These are phyloP conservation scores for Callocephalon fimbriatum DNA, from an alignment of 2,113 vertebrate species.

Conservation along the genomic window DNA sequence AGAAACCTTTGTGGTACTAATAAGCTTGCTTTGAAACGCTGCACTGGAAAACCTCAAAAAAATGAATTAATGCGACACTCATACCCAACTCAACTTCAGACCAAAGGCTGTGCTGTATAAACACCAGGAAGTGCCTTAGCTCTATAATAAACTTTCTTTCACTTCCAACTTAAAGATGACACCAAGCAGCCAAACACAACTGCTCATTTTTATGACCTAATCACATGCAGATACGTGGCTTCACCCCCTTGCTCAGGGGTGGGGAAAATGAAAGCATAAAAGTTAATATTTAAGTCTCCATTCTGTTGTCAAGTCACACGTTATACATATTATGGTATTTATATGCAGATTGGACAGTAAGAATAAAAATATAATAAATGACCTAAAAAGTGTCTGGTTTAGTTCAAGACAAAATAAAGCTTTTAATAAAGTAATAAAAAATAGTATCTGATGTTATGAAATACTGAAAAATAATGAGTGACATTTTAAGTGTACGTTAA, in stretches of 20 bases:
- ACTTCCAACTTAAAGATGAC: neutral
- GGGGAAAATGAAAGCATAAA: neutral
- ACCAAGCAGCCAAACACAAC: neutral
- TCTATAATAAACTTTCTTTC: neutral
- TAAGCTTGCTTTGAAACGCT: conserved; percentile 29
- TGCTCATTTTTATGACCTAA: conserved; percentile 4
- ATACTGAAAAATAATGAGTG: neutral
- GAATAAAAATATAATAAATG: neutral
- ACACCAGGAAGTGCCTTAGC: conserved; percentile 1
- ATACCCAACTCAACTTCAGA: conserved; percentile 29
- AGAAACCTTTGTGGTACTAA: conserved; percentile 40
- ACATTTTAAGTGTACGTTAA: conserved; percentile 14
- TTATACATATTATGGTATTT: neutral
- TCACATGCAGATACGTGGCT: neutral
- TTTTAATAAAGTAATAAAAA: neutral
- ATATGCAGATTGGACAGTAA: neutral
- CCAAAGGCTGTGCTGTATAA: conserved; percentile 27
- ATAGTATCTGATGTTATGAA: neutral
- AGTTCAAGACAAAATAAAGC: neutral
- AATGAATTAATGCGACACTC: neutral
- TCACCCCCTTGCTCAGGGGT: neutral
- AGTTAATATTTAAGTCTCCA: neutral
- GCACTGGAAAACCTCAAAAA: conserved; percentile 19
- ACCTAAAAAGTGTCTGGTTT: neutral
- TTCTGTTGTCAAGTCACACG: neutral